Base-by-base conservation (phyloP, 2,888 invertebrate species). In the Spodoptera littoralis region DNA sequence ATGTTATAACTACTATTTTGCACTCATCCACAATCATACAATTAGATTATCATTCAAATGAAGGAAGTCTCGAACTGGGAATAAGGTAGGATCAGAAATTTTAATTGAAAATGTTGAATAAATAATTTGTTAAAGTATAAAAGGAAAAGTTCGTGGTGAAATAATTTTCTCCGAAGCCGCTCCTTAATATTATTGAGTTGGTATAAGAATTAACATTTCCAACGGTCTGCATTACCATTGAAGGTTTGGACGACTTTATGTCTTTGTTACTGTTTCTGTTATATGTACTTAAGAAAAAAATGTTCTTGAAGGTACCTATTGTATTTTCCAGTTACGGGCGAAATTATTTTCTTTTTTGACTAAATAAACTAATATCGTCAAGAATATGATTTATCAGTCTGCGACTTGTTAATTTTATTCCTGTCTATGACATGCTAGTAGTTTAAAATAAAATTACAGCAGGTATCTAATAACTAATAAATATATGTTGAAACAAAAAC, bases 41-140 rank as follows among this genome's bases (percentile, higher is more conserved):
- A 80, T 84, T 80, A 77, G 61, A 82, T 84, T 83, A 79, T 65
- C 84, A 84, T 84, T 77, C 71, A 82, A 83, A 84, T 77, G 76
- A 77, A 76, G 74, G 55, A 62, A 65, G 52, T 58, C 68, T 64
- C 66, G 53, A 62, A 70, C 66, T 60, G 56, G 55, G 47, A 80
- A 64, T 64, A 69, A 72, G 61, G 65, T 62, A 60, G 56, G 65
- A 68, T 78, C 67, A 67, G 71, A 65, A 74, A 69, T 70, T 75
- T 72, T 79, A 79, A 80, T 80, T 81, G 81, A 77, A 72, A 80
- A 77, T 72, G 71, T 73, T 80, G 69, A 77, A 80, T 75, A 65
- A 70, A 64, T 78, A 73, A 77, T 76, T 64, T 65, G 58, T 47
- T 59, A 18, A 60, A 65, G 61, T 68, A 36, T 36, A 8, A 36